A percentile compares a stretch with the other conserved stretches of the same genome.
Evolutionary conservation across 1,140 invertebrate genomes (phyloP).

Genomic region (Nasonia vitripennis): DNA sequence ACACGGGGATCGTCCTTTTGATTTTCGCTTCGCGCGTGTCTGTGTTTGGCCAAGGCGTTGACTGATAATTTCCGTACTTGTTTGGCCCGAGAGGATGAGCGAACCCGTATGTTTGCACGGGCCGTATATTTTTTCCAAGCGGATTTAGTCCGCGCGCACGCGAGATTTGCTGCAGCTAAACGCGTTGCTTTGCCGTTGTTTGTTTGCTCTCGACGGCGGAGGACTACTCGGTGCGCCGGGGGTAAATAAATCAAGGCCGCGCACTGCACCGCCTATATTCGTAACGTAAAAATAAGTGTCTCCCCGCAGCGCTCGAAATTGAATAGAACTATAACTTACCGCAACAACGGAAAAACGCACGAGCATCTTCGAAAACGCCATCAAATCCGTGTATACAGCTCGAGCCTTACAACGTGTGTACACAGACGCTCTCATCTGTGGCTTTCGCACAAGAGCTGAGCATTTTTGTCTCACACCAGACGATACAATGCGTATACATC

Average conservation of each 20-base stretch:
- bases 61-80: constrained; percentile 34
- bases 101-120: background rate
- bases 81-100: background rate
- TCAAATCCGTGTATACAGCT: constrained; percentile 5
- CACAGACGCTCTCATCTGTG: background rate
- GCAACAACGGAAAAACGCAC: too few species aligned
- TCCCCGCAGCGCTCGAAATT: background rate
- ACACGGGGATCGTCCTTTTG: background rate
- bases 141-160: background rate
- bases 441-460: background rate
- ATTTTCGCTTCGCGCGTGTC: background rate
- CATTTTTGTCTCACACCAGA: background rate
- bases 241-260: background rate
- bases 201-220: background rate
- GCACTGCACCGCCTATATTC: background rate
- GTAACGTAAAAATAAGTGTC: too few species aligned
- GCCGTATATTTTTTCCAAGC: background rate
- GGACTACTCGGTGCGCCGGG: too few species aligned
- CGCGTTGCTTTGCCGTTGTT: background rate
- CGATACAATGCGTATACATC: background rate
- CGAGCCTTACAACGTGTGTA: background rate
- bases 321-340: background rate
- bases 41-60: constrained; percentile 1
- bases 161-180: background rate
- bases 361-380: background rate